Evolutionary conservation across 1,140 invertebrate genomes (phyloP).

Genomic region (Ceratina australensis): DNA sequence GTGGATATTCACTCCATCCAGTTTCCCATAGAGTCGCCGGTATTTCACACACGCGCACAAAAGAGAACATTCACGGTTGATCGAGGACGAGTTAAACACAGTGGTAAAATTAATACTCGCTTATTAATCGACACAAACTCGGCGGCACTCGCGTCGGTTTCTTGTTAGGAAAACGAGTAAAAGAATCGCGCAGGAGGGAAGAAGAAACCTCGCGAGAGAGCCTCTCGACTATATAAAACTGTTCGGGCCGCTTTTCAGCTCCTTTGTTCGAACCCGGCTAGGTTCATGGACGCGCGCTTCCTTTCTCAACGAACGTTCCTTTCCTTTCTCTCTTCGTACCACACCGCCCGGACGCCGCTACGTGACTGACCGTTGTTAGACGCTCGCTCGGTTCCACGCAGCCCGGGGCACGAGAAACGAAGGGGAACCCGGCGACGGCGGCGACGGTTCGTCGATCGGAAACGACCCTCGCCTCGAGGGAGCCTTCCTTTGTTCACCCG

Average conservation of each 20-base stretch:
- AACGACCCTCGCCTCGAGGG: slow-evolving; percentile 66
- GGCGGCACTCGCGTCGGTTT: too few relatives aligned
- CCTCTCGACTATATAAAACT: slow-evolving; percentile 8
- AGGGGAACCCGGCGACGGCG: slow-evolving; percentile 41
- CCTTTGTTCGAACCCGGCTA: slow-evolving; percentile 1
- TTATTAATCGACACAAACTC: too few relatives aligned
- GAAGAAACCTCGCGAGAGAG: background rate
- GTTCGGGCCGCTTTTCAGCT: background rate
- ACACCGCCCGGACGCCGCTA: slow-evolving; percentile 66
- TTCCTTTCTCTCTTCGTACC: slow-evolving; percentile 60
- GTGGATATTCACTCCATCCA: slow-evolving; percentile 4
- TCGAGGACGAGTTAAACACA: too few relatives aligned
- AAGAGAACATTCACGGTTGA: slow-evolving; percentile 14
- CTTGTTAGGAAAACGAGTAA: too few relatives aligned
- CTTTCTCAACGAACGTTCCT: slow-evolving; percentile 7
- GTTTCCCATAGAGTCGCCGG: slow-evolving; percentile 60
- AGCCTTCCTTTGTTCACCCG: slow-evolving; percentile 66
- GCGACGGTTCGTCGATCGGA: slow-evolving; percentile 70
- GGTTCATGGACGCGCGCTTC: slow-evolving; percentile 29
- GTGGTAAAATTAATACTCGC: too few relatives aligned
- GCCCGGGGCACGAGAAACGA: slow-evolving; percentile 58
- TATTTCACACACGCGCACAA: slow-evolving; percentile 21
- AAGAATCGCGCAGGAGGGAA: too few relatives aligned
- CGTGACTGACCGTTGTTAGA: slow-evolving; percentile 68
- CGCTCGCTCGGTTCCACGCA: slow-evolving; percentile 30